phyloP scores from a whole-genome alignment of 2,797 vertebrate genomes.

The Salmo trutta region DNA sequence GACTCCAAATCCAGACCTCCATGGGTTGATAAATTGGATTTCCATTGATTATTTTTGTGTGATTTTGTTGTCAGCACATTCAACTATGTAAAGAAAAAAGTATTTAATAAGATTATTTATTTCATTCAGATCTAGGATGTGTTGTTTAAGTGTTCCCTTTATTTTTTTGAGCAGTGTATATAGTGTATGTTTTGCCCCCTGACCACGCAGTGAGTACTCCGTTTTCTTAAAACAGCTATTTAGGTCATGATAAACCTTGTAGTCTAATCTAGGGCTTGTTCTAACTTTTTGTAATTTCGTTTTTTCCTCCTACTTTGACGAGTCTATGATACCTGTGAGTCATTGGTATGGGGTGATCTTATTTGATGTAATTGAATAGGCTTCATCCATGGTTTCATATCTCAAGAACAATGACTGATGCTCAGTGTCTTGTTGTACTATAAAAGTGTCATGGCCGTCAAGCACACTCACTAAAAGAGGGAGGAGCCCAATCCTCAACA shows the following conservation, averaged over 20 bases:
- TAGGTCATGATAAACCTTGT: conserved; percentile 58
- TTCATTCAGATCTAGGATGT: too few relatives aligned
- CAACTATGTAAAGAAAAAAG: too few relatives aligned
- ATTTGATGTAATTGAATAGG: conserved; percentile 44
- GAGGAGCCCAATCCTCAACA: conserved; percentile 27
- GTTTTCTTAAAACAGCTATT: conserved; percentile 67
- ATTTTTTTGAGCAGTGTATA: too few relatives aligned
- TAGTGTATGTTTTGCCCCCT: conserved; percentile 71
- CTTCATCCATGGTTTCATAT: conserved; percentile 48
- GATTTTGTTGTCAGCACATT: too few relatives aligned
- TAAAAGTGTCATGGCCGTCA: conserved; percentile 62
- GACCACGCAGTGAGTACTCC: conserved; percentile 39
- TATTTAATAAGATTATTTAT: too few relatives aligned
- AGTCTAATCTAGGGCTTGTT: neutral
- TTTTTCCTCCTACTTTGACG: conserved; percentile 5
- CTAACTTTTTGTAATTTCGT: neutral
- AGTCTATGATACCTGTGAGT: neutral
- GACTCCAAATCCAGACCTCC: too few relatives aligned
- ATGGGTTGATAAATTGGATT: too few relatives aligned
- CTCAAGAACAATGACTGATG: conserved; percentile 59
- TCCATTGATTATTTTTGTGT: too few relatives aligned
- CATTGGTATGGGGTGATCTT: conserved; percentile 21
- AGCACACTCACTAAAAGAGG: conserved; percentile 56
- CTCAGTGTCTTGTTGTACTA: conserved; percentile 51
- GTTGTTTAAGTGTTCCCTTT: too few relatives aligned